These are phyloP conservation scores for Saccopteryx bilineata DNA, from an alignment of 2,113 vertebrate genomes.

Conservation along the genomic window DNA sequence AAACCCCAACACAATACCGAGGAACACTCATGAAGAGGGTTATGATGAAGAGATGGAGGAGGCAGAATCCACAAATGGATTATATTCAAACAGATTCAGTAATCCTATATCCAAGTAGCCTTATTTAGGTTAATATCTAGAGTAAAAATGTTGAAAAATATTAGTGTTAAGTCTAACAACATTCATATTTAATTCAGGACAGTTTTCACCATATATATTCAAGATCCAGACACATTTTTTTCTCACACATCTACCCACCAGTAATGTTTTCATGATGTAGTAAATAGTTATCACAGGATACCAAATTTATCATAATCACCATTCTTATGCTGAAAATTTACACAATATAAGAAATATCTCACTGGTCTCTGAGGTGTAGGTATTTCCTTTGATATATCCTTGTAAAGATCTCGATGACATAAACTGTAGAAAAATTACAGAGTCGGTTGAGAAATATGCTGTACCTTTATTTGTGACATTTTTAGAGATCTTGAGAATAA, in stretches of 20 bases:
- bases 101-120: slow-evolving; percentile 30
- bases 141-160: not conserved
- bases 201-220: not conserved
- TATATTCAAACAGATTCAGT: not conserved
- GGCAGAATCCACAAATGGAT: not conserved
- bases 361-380: not conserved
- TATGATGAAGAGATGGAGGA: rapidly evolving
- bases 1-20: not conserved
- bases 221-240: not conserved
- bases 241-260: slow-evolving; percentile 46
- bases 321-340: no score
- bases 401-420: not conserved
- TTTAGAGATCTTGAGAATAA: not conserved
- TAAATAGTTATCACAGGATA: not conserved
- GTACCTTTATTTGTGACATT: not conserved
- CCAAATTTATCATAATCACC: not conserved
- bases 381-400: not conserved
- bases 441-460: not conserved
- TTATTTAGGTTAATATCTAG: not conserved
- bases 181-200: no score
- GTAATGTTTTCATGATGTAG: slow-evolving; percentile 44
- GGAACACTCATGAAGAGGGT: not conserved
- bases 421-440: not conserved
- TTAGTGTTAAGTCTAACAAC: not conserved
- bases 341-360: not conserved